phyloP scores from a whole-genome alignment of 2,797 vertebrate species.

The Lagothrix lagotricha region DNA sequence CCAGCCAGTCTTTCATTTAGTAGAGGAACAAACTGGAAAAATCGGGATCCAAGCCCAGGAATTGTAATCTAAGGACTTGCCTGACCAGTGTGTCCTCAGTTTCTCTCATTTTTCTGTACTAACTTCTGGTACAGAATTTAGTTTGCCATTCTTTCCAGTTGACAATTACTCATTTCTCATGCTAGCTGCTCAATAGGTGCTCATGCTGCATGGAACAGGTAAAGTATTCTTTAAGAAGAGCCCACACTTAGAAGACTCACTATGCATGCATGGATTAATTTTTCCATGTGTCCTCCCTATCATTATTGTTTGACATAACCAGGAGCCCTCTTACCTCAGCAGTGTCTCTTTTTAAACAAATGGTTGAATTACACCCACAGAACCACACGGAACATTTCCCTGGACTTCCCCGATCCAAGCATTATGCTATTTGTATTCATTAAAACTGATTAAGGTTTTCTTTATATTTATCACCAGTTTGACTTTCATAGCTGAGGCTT shows the following conservation, averaged over 20 bases:
- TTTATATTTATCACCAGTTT: slow-evolving; percentile 51
- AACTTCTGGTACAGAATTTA: neutral
- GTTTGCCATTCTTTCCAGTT: neutral
- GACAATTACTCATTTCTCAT: neutral
- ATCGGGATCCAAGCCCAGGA: neutral
- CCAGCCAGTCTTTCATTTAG: neutral
- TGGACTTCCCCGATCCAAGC: neutral
- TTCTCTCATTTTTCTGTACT: neutral
- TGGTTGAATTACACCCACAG: neutral
- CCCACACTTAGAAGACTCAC: neutral
- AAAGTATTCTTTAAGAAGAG: neutral
- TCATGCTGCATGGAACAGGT: neutral
- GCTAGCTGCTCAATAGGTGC: neutral
- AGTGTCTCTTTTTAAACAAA: slow-evolving; percentile 21
- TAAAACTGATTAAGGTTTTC: slow-evolving; percentile 40
- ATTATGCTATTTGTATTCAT: slow-evolving; percentile 50
- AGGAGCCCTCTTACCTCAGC: neutral
- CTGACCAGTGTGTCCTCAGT: neutral
- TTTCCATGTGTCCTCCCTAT: neutral
- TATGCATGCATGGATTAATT: neutral
- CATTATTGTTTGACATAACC: neutral
- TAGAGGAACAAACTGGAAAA: neutral
- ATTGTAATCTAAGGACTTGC: neutral
- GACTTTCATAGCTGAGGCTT: slow-evolving; percentile 53
- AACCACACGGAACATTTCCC: neutral